Evolutionary conservation across 2,797 vertebrate species (phyloP).

Genomic region (Gallirallus australis): DNA sequence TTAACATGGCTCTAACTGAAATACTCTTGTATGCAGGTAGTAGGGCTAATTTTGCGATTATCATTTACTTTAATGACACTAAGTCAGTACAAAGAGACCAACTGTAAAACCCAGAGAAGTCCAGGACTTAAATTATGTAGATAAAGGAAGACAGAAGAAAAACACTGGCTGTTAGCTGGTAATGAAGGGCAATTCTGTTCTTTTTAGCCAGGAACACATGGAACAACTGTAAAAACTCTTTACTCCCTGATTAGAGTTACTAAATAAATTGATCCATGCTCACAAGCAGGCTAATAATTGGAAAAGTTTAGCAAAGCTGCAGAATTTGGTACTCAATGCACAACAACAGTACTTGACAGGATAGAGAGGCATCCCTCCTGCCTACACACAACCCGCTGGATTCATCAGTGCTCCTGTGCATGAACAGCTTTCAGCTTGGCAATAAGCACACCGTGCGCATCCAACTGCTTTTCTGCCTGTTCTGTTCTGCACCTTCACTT

Average conservation of each 20-base stretch:
- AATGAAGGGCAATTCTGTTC: not conserved
- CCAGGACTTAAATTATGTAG: not conserved
- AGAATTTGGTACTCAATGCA: not conserved
- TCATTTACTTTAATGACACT: not conserved
- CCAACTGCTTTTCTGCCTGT: not conserved
- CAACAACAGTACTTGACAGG: not conserved
- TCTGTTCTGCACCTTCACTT: not conserved
- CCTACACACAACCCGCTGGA: accelerated
- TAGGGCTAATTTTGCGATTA: not conserved
- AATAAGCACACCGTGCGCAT: accelerated
- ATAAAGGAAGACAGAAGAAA: not conserved
- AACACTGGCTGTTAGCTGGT: not conserved
- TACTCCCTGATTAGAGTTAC: not conserved
- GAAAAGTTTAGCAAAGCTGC: not conserved
- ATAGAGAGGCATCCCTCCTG: not conserved
- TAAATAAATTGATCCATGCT: not conserved
- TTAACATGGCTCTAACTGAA: not conserved
- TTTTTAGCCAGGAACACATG: not conserved
- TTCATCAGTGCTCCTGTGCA: not conserved
- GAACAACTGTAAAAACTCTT: not conserved
- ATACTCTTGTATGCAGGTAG: not conserved
- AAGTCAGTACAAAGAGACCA: not conserved
- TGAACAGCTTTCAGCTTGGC: not conserved
- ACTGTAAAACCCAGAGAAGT: not conserved
- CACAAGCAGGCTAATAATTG: not conserved